A percentile compares a stretch with the other conserved stretches of the same genome.
Conservation (phyloP, 2,113 vertebrate species). For the Meriones unguiculatus region DNA sequence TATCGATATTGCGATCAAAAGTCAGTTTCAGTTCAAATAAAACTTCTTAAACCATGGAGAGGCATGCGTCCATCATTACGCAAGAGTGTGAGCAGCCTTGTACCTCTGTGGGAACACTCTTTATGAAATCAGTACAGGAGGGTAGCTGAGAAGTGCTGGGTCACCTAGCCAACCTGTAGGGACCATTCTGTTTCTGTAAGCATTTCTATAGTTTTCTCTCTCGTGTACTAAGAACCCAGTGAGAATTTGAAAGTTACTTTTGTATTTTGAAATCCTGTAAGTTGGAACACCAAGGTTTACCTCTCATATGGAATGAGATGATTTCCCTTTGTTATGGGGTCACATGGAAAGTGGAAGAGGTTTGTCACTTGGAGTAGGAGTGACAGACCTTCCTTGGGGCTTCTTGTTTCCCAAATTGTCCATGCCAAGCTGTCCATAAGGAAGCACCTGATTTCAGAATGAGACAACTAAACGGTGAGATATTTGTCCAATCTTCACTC, state of each 20-base stretch:
- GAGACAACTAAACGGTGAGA: neutral
- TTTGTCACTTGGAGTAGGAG: neutral
- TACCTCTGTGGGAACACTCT: neutral
- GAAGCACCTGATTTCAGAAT: neutral
- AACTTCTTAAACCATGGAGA: neutral
- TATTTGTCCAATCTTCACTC: rapidly evolving
- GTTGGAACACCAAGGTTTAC: neutral
- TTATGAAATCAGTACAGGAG: neutral
- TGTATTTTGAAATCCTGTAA: neutral
- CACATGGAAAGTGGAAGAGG: neutral
- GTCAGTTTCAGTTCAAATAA: neutral
- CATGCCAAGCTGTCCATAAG: neutral
- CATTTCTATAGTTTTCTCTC: neutral
- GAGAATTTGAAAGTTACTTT: neutral
- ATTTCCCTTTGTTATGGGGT: neutral
- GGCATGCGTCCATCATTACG: rapidly evolving
- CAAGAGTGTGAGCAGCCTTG: neutral
- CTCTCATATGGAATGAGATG: neutral
- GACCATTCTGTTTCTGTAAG: neutral
- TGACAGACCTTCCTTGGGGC: neutral
- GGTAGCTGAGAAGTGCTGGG: neutral
- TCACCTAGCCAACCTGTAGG: neutral
- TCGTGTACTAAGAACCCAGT: neutral
- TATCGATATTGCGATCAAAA: neutral
- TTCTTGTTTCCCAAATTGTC: neutral